phyloP scores from a whole-genome alignment of 2,888 invertebrate genomes.

The Tupiocoris notatus region DNA sequence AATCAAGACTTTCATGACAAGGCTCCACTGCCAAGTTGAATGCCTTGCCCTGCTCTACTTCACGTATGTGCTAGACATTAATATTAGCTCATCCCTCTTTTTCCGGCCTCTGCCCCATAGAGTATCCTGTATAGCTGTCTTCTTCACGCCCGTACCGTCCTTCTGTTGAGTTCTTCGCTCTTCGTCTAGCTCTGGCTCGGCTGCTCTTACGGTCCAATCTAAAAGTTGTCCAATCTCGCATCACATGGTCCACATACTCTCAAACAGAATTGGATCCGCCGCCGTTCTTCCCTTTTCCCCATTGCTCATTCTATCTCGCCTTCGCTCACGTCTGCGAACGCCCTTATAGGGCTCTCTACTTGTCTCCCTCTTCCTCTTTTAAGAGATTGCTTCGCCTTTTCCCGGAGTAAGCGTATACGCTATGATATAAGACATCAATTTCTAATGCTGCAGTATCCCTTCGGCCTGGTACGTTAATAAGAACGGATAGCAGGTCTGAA shows the following conservation, averaged over 20 bases:
- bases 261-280: constrained; percentile 40
- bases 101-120: neutral
- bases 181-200: constrained; percentile 3
- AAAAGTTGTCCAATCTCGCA: constrained; percentile 41
- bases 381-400: constrained; percentile 33
- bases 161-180: neutral
- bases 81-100: constrained; percentile 40
- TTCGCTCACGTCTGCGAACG: neutral
- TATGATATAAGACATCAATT: constrained; percentile 42
- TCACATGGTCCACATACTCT: constrained; percentile 42
- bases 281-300: constrained; percentile 3
- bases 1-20: constrained; percentile 26
- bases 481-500: constrained; percentile 1
- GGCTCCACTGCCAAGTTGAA: constrained; percentile 29
- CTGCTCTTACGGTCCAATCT: constrained; percentile 27
- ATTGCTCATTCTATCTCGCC: neutral
- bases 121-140: neutral
- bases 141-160: neutral
- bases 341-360: constrained; percentile 5
- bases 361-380: neutral
- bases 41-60: constrained; percentile 10
- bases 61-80: constrained; percentile 25
- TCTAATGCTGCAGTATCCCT: constrained; percentile 35
- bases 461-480: constrained; percentile 27
- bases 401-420: constrained; percentile 14